A percentile compares a stretch with the other conserved stretches of the same genome.
Evolutionary conservation across 1,140 invertebrate species (phyloP).

Genomic region (Drosophila arawakana): DNA sequence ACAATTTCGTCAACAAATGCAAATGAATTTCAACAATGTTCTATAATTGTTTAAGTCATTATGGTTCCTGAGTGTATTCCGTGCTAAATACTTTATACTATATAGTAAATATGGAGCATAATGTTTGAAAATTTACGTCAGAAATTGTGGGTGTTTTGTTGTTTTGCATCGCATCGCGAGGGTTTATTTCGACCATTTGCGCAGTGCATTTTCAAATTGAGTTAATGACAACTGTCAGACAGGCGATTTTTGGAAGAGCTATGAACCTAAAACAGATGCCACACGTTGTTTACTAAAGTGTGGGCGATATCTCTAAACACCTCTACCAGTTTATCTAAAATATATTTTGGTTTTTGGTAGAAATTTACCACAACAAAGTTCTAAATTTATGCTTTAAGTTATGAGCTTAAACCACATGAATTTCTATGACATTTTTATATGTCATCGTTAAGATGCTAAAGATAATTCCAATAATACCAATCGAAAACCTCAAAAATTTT

Average conservation of each 20-base stretch:
- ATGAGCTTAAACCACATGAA: constrained; percentile 1
- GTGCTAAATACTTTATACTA: background rate
- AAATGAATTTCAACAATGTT: constrained; percentile 25
- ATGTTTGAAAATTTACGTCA: constrained; percentile 29
- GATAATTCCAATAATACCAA: constrained; percentile 12
- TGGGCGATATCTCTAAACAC: constrained; percentile 31
- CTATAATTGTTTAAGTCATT: constrained; percentile 64
- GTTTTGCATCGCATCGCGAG: background rate
- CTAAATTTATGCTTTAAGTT: constrained; percentile 11
- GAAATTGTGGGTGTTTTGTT: constrained; percentile 20
- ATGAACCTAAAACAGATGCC: constrained; percentile 37
- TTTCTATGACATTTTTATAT: constrained; percentile 14
- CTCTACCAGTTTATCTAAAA: constrained; percentile 2
- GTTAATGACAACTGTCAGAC: constrained; percentile 76
- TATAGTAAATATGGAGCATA: constrained; percentile 7
- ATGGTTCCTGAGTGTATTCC: constrained; percentile 11
- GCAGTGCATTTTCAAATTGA: constrained; percentile 68
- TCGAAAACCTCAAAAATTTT: background rate
- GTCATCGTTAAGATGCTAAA: constrained; percentile 5
- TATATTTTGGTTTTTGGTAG: background rate
- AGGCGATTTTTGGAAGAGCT: constrained; percentile 43
- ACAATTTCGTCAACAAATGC: constrained; percentile 25
- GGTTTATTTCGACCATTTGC: constrained; percentile 50
- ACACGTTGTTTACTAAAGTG: constrained; percentile 59
- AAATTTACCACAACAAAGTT: too few species aligned